Percentiles rank a stretch among this genome's conserved stretches.
Evolutionary conservation across 2,113 vertebrate genomes (phyloP).

Genomic region (Grus americana): DNA sequence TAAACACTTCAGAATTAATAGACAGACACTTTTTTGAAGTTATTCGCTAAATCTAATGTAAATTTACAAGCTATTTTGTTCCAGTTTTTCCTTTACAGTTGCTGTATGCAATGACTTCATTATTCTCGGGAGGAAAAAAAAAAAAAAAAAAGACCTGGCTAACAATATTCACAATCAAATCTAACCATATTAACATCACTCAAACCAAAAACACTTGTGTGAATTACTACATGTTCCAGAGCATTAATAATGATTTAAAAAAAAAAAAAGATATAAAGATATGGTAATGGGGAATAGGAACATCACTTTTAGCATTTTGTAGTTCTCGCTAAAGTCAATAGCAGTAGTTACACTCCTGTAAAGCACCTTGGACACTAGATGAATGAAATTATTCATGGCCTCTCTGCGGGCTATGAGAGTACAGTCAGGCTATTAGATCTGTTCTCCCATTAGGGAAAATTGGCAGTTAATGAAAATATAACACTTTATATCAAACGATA

Average conservation of each 20-base stretch:
- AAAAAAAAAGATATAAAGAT: background rate
- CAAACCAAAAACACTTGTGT: background rate
- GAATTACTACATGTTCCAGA: background rate
- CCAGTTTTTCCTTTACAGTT: background rate
- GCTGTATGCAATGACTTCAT: background rate
- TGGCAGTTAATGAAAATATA: conserved; percentile 28
- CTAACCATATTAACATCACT: background rate
- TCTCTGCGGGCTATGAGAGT: background rate
- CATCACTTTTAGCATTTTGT: background rate
- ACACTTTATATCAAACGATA: background rate
- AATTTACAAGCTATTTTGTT: background rate
- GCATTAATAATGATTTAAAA: background rate
- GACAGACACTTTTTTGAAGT: background rate
- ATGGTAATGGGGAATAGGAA: background rate
- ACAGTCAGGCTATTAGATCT: background rate
- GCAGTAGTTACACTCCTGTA: background rate
- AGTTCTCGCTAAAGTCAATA: accelerated
- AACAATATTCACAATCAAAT: background rate
- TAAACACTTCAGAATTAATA: background rate
- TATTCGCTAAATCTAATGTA: background rate
- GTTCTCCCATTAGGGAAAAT: background rate
- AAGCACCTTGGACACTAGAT: background rate
- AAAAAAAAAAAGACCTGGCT: background rate
- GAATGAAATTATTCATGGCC: background rate
- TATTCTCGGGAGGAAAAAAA: background rate